Conservation (phyloP, 2,797 vertebrate genomes). For the Betta splendens region DNA sequence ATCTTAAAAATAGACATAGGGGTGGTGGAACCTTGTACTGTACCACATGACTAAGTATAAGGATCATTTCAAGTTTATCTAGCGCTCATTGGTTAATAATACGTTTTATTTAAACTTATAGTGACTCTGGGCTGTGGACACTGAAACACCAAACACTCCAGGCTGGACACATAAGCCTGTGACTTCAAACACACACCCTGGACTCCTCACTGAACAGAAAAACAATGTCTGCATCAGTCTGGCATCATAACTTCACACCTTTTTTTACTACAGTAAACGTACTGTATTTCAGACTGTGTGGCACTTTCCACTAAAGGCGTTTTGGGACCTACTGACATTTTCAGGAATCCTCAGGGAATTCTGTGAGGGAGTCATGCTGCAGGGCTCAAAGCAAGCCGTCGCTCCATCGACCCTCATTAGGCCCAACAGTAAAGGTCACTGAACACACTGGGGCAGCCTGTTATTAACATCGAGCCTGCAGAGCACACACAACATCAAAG, state of each 20-base stretch:
- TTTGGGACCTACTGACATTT: constrained; percentile 73
- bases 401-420: constrained; percentile 59
- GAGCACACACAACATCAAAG: constrained; percentile 34
- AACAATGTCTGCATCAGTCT: neutral
- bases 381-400: constrained; percentile 16
- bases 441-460: constrained; percentile 24
- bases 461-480: constrained; percentile 11
- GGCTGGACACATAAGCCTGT: too few species aligned
- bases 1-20: too few species aligned
- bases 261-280: neutral
- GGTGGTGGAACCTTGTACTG: too few species aligned
- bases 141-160: too few species aligned
- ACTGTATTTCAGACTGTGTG: neutral
- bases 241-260: neutral
- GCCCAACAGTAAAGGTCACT: constrained; percentile 65
- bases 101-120: too few species aligned
- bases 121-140: too few species aligned
- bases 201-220: too few species aligned
- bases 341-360: constrained; percentile 40
- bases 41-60: too few species aligned
- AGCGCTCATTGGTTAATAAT: too few species aligned
- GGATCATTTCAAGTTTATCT: too few species aligned
- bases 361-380: constrained; percentile 19
- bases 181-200: too few species aligned
- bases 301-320: constrained; percentile 5